Evolutionary conservation across 2,113 vertebrate species (phyloP).

Genomic region (Oplegnathus fasciatus): DNA sequence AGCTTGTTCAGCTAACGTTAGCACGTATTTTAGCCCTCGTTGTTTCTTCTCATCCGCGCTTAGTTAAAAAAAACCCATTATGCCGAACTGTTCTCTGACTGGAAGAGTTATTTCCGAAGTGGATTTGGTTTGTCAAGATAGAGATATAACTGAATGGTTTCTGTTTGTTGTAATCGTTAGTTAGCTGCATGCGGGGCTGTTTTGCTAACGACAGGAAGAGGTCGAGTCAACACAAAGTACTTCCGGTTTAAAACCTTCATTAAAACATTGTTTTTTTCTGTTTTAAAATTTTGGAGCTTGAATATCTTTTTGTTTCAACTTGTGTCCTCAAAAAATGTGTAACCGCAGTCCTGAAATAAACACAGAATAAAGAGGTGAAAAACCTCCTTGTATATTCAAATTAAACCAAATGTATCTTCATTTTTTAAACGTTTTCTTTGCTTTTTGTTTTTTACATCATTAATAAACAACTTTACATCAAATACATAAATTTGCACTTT

Average conservation of each 20-base stretch:
- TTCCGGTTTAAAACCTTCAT: slow-evolving; percentile 21
- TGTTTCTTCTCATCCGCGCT: background rate
- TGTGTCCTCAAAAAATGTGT: too few relatives aligned
- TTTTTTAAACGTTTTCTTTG: background rate
- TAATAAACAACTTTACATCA: background rate
- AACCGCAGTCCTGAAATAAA: too few relatives aligned
- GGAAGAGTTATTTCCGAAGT: rapidly evolving
- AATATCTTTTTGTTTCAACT: too few relatives aligned
- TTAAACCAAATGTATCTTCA: too few relatives aligned
- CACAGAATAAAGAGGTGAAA: too few relatives aligned
- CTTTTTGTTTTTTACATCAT: background rate
- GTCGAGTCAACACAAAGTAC: background rate
- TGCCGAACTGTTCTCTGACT: too few relatives aligned
- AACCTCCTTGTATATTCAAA: too few relatives aligned
- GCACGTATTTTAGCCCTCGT: background rate
- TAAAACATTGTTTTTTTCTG: background rate
- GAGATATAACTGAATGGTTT: background rate
- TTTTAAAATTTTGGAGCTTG: background rate
- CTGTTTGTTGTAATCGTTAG: background rate
- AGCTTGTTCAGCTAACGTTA: slow-evolving; percentile 22
- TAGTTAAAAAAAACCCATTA: background rate
- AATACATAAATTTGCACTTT: background rate
- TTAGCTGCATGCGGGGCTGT: background rate
- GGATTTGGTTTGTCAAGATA: rapidly evolving
- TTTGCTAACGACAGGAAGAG: background rate